A percentile compares a stretch with the other conserved stretches of the same genome.
Conservation (phyloP, 2,888 invertebrate genomes). For the Chloromyia formosa region DNA sequence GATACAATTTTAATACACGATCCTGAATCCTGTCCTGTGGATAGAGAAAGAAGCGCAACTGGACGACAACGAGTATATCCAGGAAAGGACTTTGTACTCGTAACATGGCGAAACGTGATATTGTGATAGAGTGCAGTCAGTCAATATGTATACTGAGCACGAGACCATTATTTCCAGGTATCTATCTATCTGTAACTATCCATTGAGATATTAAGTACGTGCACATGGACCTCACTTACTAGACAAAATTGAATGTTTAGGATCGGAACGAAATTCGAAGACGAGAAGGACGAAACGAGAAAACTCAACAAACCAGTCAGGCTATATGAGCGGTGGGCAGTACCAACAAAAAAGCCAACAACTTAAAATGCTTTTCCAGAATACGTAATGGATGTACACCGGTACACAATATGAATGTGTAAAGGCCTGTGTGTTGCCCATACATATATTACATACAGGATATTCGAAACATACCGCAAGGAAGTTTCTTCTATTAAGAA, state of each 20-base stretch:
- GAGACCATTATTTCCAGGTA: neutral
- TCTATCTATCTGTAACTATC: neutral
- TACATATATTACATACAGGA: neutral
- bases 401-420: neutral
- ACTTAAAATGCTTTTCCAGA: conserved; percentile 21
- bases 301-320: conserved; percentile 27
- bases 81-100: neutral
- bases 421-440: no score
- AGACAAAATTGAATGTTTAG: neutral
- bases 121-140: conserved; percentile 25
- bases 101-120: conserved; percentile 18
- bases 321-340: no score
- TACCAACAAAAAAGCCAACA: conserved; percentile 1
- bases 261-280: conserved; percentile 3
- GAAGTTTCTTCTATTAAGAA: conserved; percentile 28
- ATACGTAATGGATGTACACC: no score
- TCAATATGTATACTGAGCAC: neutral
- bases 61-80: no score
- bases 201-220: conserved; percentile 8
- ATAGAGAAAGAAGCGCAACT: neutral
- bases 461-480: conserved; percentile 19
- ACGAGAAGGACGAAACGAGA: conserved; percentile 2
- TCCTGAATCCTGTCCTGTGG: neutral
- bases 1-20: conserved; percentile 31
- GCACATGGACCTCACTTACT: neutral